A percentile compares a stretch with the other conserved stretches of the same genome.
phyloP scores from a whole-genome alignment of 2,113 vertebrate genomes.

The Ictalurus furcatus region DNA sequence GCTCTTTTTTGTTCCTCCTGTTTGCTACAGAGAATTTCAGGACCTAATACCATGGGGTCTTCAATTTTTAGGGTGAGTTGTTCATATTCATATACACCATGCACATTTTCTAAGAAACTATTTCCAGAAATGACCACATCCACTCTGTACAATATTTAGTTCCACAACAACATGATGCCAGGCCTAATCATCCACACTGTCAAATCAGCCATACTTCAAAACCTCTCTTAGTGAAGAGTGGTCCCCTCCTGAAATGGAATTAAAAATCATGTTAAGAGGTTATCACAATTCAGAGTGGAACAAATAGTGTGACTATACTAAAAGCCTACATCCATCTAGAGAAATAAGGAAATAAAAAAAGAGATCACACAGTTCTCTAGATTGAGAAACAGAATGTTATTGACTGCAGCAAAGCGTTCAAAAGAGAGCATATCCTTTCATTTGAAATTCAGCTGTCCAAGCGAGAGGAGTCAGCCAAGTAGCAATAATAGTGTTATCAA shows the following conservation, averaged over 20 bases:
- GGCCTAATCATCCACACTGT: neutral
- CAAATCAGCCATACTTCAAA: neutral
- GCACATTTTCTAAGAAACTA: neutral
- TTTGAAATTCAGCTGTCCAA: neutral
- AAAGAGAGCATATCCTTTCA: slow-evolving; percentile 19
- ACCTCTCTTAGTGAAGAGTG: neutral
- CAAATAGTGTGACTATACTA: neutral
- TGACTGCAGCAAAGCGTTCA: neutral
- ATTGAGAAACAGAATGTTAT: slow-evolving; percentile 5
- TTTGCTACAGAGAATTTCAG: neutral
- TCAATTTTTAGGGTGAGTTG: neutral
- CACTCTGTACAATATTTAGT: neutral
- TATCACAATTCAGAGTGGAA: slow-evolving; percentile 4
- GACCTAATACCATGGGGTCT: neutral
- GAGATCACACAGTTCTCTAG: neutral
- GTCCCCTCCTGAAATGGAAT: neutral
- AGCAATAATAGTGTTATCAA: slow-evolving; percentile 31
- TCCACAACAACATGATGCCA: neutral
- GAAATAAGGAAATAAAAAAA: neutral
- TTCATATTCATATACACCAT: neutral
- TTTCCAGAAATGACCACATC: neutral
- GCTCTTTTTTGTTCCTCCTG: neutral
- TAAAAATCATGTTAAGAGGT: slow-evolving; percentile 23
- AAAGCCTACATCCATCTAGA: neutral
- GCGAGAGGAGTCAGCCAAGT: slow-evolving; percentile 1